Percentiles rank a stretch among this genome's conserved stretches.
Evolutionary conservation across 2,797 vertebrate species (phyloP).

Genomic region (Sternarchorhynchus goeldii): DNA sequence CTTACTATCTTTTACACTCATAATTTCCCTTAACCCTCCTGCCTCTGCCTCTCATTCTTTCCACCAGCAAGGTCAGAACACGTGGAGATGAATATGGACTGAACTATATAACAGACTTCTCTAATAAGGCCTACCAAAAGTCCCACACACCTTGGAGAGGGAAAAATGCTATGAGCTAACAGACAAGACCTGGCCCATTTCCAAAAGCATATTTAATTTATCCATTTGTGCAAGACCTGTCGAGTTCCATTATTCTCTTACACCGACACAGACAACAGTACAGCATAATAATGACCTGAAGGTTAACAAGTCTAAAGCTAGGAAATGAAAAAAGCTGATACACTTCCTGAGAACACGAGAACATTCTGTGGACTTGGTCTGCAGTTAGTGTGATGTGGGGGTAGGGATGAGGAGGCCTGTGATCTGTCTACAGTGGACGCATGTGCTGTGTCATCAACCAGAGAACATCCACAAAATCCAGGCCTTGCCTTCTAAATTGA

Average conservation of each 20-base stretch:
- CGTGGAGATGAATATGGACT: neutral
- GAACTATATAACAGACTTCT: neutral
- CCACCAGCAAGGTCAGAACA: constrained; percentile 19
- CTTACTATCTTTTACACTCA: constrained; percentile 7
- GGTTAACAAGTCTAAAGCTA: neutral
- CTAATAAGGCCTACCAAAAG: too few species aligned
- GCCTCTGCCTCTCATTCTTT: constrained; percentile 15
- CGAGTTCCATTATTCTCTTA: neutral
- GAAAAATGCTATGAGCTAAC: neutral
- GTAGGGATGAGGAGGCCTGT: constrained; percentile 4
- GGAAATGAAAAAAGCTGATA: neutral
- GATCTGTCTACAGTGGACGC: constrained; percentile 5
- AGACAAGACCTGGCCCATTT: neutral
- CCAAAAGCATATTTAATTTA: neutral
- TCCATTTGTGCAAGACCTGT: neutral
- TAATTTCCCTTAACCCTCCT: neutral
- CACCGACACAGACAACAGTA: too few species aligned
- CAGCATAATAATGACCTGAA: neutral
- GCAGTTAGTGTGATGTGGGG: constrained; percentile 25
- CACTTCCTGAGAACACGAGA: neutral
- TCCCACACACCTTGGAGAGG: too few species aligned
- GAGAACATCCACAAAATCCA: neutral
- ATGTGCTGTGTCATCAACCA: constrained; percentile 33
- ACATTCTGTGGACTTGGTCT: constrained; percentile 12
- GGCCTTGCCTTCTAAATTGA: neutral